phyloP scores from a whole-genome alignment of 2,797 vertebrate species.

The Scarus forsteni region DNA sequence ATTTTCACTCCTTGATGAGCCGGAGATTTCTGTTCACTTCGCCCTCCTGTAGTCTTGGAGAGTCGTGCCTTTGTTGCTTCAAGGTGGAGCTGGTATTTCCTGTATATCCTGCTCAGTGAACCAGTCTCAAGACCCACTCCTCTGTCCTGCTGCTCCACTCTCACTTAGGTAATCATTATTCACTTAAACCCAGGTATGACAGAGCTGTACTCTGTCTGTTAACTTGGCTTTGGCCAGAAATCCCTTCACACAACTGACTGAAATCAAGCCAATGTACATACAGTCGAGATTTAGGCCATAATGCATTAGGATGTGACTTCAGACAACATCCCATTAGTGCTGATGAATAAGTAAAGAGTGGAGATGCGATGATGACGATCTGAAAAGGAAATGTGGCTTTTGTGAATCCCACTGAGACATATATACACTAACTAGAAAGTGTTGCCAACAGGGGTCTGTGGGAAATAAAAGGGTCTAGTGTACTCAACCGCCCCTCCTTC shows the following conservation, averaged over 20 bases:
- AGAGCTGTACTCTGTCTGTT: background rate
- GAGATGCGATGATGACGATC: constrained; percentile 45
- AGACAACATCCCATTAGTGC: constrained; percentile 70
- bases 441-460: background rate
- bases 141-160: constrained; percentile 32
- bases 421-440: constrained; percentile 15
- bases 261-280: constrained; percentile 7
- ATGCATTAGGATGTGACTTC: constrained; percentile 54
- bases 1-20: constrained; percentile 1
- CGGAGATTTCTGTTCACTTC: constrained; percentile 28
- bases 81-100: constrained; percentile 85
- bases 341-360: constrained; percentile 80
- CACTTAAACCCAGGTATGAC: background rate
- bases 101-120: constrained; percentile 80
- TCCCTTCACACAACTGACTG: constrained; percentile 8
- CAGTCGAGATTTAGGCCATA: constrained; percentile 27
- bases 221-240: background rate
- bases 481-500: too few species aligned
- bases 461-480: background rate
- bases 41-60: constrained; percentile 38
- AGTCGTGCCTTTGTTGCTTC: constrained; percentile 62
- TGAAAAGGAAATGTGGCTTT: constrained; percentile 53
- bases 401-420: constrained; percentile 32
- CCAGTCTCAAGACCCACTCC: constrained; percentile 23
- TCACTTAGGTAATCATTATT: constrained; percentile 33